A percentile compares a stretch with the other conserved stretches of the same genome.
Conservation (phyloP, 1,140 invertebrate genomes). For the Euura saliciscinereae region DNA sequence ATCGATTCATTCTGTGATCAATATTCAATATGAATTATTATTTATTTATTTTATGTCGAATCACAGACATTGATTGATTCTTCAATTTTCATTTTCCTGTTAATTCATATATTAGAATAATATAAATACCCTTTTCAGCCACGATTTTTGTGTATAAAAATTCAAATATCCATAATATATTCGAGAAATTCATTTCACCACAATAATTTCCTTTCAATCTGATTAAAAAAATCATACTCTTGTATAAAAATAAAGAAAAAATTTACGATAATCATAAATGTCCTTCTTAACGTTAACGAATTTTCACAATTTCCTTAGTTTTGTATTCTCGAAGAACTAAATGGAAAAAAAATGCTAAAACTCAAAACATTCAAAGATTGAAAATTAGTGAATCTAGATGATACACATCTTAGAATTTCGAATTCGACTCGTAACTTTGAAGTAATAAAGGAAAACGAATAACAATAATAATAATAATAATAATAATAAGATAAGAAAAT, state of each 20-base stretch:
- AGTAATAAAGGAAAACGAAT: no score
- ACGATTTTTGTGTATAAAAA: neutral
- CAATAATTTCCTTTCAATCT: no score
- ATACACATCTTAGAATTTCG: neutral
- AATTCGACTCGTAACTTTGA: no score
- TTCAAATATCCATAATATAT: no score
- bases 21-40: neutral
- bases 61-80: neutral
- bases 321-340: neutral
- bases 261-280: neutral
- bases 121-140: neutral
- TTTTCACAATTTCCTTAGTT: neutral
- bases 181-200: no score
- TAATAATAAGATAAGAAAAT: neutral
- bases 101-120: conserved; percentile 1
- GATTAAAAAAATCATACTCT: neutral
- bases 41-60: neutral
- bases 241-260: neutral
- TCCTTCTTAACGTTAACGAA: neutral
- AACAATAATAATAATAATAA: no score
- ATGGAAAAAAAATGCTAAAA: neutral
- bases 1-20: no score
- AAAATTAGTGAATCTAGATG: neutral
- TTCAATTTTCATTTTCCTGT: neutral
- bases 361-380: neutral